These are phyloP conservation scores for Phthorimaea operculella DNA, from an alignment of 1,140 invertebrate species.

Conservation along the genomic window DNA sequence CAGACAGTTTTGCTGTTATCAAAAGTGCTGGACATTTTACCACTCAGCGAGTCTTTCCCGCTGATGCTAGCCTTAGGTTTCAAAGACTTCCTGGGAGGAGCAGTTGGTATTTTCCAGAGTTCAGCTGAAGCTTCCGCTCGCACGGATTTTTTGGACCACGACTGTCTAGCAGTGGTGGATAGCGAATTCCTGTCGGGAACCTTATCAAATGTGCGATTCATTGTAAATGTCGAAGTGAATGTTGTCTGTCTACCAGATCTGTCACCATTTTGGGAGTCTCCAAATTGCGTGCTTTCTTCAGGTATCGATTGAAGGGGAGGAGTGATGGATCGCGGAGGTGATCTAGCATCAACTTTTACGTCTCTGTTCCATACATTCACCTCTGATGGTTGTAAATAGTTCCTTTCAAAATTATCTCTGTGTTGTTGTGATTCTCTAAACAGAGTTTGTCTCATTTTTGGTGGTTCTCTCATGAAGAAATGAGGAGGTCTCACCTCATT, in stretches of 20 bases:
- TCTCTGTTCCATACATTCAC: constrained; percentile 46
- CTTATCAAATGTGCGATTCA: constrained; percentile 53
- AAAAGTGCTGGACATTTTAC: constrained; percentile 20
- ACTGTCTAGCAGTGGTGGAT: constrained; percentile 22
- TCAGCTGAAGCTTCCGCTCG: constrained; percentile 46
- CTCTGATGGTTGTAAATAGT: constrained; percentile 26
- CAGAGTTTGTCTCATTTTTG: constrained; percentile 43
- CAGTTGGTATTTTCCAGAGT: constrained; percentile 48
- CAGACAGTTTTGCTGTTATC: neutral
- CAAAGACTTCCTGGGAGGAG: constrained; percentile 25
- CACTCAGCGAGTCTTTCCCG: constrained; percentile 22
- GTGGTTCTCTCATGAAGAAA: constrained; percentile 31
- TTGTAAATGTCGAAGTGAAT: constrained; percentile 37
- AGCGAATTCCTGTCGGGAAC: constrained; percentile 15
- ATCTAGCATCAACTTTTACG: constrained; percentile 31
- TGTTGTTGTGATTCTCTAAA: constrained; percentile 42
- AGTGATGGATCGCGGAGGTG: constrained; percentile 50
- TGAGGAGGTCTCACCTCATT: constrained; percentile 23
- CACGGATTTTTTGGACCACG: constrained; percentile 53
- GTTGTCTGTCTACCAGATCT: constrained; percentile 32
- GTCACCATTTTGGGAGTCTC: constrained; percentile 39
- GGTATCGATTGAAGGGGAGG: constrained; percentile 61
- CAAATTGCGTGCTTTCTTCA: constrained; percentile 55
- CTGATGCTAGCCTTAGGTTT: constrained; percentile 30
- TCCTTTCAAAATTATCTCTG: constrained; percentile 28